These are phyloP conservation scores for Nyctibius grandis DNA, from an alignment of 2,797 vertebrate species.

Conservation along the genomic window DNA sequence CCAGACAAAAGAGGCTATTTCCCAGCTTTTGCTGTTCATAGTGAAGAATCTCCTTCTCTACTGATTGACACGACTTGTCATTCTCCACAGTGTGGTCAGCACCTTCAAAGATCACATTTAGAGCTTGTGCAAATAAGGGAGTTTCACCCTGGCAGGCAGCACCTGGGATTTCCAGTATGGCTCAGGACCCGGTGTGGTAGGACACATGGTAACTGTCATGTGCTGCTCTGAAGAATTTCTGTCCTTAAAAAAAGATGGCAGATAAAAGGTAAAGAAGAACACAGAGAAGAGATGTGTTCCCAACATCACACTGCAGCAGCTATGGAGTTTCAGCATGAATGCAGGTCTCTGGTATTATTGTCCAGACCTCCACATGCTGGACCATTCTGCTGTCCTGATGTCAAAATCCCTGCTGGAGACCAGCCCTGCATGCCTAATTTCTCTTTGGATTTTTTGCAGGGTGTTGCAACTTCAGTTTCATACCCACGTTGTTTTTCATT, in stretches of 20 bases:
- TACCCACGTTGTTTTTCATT: neutral
- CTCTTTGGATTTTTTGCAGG: constrained; percentile 11
- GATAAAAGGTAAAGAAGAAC: neutral
- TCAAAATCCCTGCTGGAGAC: constrained; percentile 8
- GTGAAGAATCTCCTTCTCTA: neutral
- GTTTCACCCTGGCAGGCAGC: neutral
- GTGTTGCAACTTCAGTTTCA: neutral
- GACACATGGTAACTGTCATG: neutral
- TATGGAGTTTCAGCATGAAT: neutral
- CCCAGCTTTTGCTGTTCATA: neutral
- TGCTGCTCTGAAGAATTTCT: neutral
- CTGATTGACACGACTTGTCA: neutral
- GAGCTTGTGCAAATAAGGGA: neutral
- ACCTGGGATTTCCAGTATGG: neutral
- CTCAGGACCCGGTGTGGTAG: neutral
- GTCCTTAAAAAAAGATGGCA: neutral
- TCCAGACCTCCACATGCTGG: neutral
- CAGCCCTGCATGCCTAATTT: neutral
- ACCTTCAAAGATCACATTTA: neutral
- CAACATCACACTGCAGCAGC: neutral
- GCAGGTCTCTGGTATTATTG: neutral
- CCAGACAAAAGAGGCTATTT: neutral
- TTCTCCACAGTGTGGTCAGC: neutral
- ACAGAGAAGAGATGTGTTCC: neutral
- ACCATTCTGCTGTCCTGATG: neutral